Percentiles rank a stretch among this genome's conserved stretches.
Evolutionary conservation across 2,888 invertebrate genomes (phyloP).

Genomic region (Neocrepidodera transversa): DNA sequence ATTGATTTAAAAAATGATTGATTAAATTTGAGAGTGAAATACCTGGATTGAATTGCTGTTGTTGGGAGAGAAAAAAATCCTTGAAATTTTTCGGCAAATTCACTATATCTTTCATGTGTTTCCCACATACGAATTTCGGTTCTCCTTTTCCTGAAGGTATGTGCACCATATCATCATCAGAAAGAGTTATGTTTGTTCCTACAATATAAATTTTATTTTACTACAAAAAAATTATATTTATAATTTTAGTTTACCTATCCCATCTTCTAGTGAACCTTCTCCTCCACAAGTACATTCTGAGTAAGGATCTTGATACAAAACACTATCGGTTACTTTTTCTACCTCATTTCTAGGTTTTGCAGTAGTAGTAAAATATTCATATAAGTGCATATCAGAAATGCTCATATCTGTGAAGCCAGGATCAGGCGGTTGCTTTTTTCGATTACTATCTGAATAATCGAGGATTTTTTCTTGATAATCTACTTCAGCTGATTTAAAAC

Average conservation of each 20-base stretch:
- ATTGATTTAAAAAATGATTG: too few relatives aligned
- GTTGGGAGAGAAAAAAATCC: constrained; percentile 41
- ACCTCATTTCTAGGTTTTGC: constrained; percentile 23
- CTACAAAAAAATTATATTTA: too few relatives aligned
- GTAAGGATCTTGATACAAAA: constrained; percentile 53
- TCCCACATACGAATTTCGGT: constrained; percentile 41
- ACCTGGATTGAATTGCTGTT: constrained; percentile 41
- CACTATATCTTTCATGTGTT: constrained; percentile 41
- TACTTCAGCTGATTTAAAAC: constrained; percentile 44
- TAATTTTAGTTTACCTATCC: too few relatives aligned
- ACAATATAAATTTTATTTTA: too few relatives aligned
- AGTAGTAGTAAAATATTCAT: constrained; percentile 27
- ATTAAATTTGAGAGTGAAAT: not conserved
- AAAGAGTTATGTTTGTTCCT: not conserved
- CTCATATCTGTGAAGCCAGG: constrained; percentile 21
- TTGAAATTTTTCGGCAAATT: constrained; percentile 40
- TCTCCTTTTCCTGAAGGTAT: constrained; percentile 19
- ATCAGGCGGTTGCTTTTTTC: constrained; percentile 14
- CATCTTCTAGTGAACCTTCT: constrained; percentile 9
- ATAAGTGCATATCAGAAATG: constrained; percentile 37
- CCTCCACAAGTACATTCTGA: constrained; percentile 49
- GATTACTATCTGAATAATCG: not conserved
- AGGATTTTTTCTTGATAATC: constrained; percentile 39
- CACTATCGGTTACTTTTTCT: constrained; percentile 42
- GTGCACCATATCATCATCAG: constrained; percentile 24